A percentile compares a stretch with the other conserved stretches of the same genome.
Evolutionary conservation across 2,888 invertebrate genomes (phyloP).

Genomic region (Neoaliturus tenellus): DNA sequence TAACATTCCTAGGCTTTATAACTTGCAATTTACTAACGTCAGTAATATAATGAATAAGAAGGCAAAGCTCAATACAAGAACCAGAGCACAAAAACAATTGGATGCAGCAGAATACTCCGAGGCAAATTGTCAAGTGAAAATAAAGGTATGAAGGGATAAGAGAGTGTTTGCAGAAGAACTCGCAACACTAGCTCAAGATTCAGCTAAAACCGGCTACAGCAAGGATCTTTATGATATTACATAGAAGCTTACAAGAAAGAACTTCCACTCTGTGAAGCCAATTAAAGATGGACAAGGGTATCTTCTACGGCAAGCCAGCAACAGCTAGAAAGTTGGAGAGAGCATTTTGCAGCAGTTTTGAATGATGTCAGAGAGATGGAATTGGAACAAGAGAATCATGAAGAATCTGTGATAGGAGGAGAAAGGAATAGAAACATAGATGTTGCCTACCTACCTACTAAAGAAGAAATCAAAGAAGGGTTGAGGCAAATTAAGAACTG

Average conservation of each 20-base stretch:
- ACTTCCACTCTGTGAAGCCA: background rate
- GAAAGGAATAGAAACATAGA: background rate
- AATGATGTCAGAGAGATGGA: background rate
- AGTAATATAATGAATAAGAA: too few species aligned
- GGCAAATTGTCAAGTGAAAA: conserved; percentile 3
- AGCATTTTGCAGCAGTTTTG: background rate
- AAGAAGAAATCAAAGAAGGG: background rate
- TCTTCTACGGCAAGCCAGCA: conserved; percentile 3
- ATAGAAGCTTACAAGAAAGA: background rate
- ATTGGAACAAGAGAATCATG: background rate
- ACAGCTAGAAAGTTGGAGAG: conserved; percentile 25
- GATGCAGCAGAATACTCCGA: background rate
- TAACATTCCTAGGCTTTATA: too few species aligned
- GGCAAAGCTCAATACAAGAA: background rate
- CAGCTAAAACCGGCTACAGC: background rate
- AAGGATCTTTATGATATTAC: conserved; percentile 8
- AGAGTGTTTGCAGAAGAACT: conserved; percentile 12
- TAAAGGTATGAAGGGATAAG: conserved; percentile 6
- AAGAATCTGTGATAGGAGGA: background rate
- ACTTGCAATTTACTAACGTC: too few species aligned
- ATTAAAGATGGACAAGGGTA: background rate
- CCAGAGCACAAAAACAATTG: background rate
- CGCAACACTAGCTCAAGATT: background rate
- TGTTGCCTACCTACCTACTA: background rate
- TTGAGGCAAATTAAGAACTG: background rate